phyloP scores from a whole-genome alignment of 2,888 invertebrate species.

The Eilema griseolum region DNA sequence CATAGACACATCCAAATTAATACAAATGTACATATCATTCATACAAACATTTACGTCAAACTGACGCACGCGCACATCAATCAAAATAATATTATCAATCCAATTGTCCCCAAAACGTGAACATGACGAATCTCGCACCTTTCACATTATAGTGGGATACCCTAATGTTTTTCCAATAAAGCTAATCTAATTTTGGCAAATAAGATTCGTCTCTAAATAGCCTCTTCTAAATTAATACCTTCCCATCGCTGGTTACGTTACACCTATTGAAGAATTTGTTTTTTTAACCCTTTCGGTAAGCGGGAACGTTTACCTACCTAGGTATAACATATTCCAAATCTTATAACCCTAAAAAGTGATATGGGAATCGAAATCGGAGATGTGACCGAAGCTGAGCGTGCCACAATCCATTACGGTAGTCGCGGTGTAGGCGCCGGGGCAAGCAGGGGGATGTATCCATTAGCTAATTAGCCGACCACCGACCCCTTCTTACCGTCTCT shows the following conservation, averaged over 20 bases:
- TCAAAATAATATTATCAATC: background rate
- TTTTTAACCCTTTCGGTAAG: too few relatives aligned
- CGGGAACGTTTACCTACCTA: too few relatives aligned
- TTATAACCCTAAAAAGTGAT: constrained; percentile 12
- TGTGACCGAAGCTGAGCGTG: constrained; percentile 72
- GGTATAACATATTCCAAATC: background rate
- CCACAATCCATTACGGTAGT: constrained; percentile 76
- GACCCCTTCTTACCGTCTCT: constrained; percentile 78
- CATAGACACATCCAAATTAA: too few relatives aligned
- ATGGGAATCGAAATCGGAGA: constrained; percentile 68
- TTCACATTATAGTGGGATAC: background rate
- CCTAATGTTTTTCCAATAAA: background rate
- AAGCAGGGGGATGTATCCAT: constrained; percentile 69
- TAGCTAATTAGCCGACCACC: constrained; percentile 80
- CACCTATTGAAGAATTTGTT: too few relatives aligned
- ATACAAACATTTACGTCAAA: background rate
- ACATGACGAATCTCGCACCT: background rate
- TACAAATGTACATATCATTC: too few relatives aligned
- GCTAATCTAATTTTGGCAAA: background rate
- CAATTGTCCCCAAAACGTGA: background rate
- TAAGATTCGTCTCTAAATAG: too few relatives aligned
- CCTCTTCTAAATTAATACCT: too few relatives aligned
- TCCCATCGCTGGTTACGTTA: too few relatives aligned
- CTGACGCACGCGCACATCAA: background rate
- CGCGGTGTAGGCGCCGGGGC: constrained; percentile 47